phyloP scores from a whole-genome alignment of 2,888 invertebrate genomes.

The Hyposoter didymator region DNA sequence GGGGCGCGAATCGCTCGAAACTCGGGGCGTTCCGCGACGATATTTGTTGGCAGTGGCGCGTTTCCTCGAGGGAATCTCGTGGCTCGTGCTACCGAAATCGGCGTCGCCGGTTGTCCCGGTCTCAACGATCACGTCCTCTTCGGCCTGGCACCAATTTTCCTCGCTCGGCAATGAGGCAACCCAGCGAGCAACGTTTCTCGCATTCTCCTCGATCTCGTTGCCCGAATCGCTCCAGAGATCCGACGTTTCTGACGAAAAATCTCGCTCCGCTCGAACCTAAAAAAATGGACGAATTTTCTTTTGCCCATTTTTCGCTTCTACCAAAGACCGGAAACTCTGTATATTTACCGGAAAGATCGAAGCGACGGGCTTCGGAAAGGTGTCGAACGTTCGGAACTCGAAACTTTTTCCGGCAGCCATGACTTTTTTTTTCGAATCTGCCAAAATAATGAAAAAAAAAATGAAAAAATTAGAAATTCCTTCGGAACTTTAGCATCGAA shows the following conservation, averaged over 20 bases:
- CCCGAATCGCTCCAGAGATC: constrained; percentile 69
- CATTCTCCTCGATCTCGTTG: constrained; percentile 69
- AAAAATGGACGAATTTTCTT: not conserved
- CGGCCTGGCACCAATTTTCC: constrained; percentile 66
- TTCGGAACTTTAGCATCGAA: not conserved
- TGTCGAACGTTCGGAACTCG: not conserved
- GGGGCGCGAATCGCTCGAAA: not conserved
- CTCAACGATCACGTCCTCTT: constrained; percentile 48
- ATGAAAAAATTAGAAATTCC: not conserved
- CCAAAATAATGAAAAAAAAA: too few species aligned
- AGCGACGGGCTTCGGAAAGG: not conserved
- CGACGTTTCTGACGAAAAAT: constrained; percentile 38
- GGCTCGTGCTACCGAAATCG: not conserved
- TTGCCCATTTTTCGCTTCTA: not conserved
- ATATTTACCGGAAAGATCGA: constrained; percentile 7
- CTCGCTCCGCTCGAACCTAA: not conserved
- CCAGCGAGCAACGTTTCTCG: constrained; percentile 67
- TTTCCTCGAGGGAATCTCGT: not conserved
- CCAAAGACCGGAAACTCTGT: not conserved
- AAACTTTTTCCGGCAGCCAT: constrained; percentile 5
- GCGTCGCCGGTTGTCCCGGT: constrained; percentile 47
- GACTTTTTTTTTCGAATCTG: too few species aligned
- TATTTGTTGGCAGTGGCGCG: constrained; percentile 36
- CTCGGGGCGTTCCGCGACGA: constrained; percentile 44
- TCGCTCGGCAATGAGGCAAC: constrained; percentile 67